Base-by-base conservation (phyloP, 2,888 invertebrate genomes). In the Tetragonisca angustula region DNA sequence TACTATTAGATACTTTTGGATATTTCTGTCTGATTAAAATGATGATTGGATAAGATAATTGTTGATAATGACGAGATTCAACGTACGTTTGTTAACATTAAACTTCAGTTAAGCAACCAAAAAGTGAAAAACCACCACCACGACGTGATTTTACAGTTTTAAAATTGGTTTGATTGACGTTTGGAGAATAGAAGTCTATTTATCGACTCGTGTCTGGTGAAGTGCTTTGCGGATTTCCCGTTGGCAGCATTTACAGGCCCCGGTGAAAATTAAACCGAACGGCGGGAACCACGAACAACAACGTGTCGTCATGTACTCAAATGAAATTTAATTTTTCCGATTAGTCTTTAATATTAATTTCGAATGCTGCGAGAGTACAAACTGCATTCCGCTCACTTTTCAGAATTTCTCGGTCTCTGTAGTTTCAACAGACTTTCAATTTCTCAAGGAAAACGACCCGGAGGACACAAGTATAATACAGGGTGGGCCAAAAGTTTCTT, bases 161-260 rank as follows among this genome's bases (percentile, higher is more conserved):
- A 0, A 56, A 24, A 24, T 76, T 24, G n/a, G 11, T 9, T 50
- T 59, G 21, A 64, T 56, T 67, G 67, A 52, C 17, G 4, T 24
- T 2, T 5, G 24, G 4, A 32, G 56, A 15, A 59, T 13, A 1
- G 36, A 32, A 50, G 11, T 54, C n/a, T 17, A n/a, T 74, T 81
- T 59, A 81, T 79, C 79, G 81, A 81, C 79, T 21, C 64, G 43
- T 13, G 79, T 56, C 15, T 50, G 9, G 21, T 59, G 52, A 81
- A 4, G 11, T 70, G 59, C 17, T 73, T 81, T 56, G 15, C 11
- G 17, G 52, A 59, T 56, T 79, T 79, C 36, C 64, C 81, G 69
- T 59, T 79, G 79, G 81, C 64, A 81, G 81, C 79, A 74, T 79
- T 81, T 81, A 64, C 81, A 65, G 19, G 73, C 56, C 32, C 17